phyloP scores from a whole-genome alignment of 2,888 invertebrate genomes.

The Branchellion lobata region DNA sequence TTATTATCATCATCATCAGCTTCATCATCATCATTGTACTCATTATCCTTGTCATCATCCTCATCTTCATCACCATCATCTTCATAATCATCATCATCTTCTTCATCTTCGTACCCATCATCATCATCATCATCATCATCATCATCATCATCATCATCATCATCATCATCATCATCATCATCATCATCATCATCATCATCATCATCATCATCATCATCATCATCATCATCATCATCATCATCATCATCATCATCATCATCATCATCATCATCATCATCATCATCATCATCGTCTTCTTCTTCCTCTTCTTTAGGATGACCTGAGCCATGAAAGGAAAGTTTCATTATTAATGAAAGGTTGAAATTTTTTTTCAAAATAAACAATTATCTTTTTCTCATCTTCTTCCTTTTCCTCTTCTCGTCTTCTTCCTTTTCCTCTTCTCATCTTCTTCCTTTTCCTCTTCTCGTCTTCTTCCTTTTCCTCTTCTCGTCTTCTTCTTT shows the following conservation, averaged over 20 bases:
- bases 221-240: slow-evolving; percentile 31
- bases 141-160: not conserved
- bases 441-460: too few relatives aligned
- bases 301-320: too few relatives aligned
- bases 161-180: not conserved
- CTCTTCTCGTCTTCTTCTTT: too few relatives aligned
- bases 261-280: slow-evolving; percentile 30
- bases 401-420: too few relatives aligned
- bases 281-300: too few relatives aligned
- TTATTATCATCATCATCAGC: slow-evolving; percentile 11
- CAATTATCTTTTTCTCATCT: too few relatives aligned
- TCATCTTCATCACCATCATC: not conserved
- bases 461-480: too few relatives aligned
- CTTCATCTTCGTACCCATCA: not conserved
- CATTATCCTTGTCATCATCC: not conserved
- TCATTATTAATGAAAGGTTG: too few relatives aligned
- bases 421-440: too few relatives aligned
- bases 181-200: not conserved
- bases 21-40: not conserved
- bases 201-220: slow-evolving; percentile 32
- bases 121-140: not conserved
- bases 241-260: slow-evolving; percentile 28
- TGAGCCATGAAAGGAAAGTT: too few relatives aligned
- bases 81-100: not conserved
- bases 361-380: too few relatives aligned